phyloP scores from a whole-genome alignment of 2,113 vertebrate species.

The Hippotragus niger region DNA sequence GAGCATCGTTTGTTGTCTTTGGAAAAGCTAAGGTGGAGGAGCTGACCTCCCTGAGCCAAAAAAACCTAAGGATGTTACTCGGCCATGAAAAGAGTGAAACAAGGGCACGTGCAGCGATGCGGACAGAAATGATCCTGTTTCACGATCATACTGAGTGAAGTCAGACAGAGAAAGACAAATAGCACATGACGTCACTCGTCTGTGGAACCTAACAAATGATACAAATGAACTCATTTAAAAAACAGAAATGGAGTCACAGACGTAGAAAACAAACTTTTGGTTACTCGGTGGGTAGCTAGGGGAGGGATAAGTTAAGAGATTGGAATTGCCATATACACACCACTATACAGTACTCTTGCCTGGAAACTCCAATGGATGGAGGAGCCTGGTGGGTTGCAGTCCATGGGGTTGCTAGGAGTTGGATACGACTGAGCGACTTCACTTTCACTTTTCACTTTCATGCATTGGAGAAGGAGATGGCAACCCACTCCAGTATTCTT shows the following conservation, averaged over 20 bases:
- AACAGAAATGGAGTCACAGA: not conserved
- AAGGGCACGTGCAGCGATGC: not conserved
- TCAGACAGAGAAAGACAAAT: not conserved
- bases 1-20: too few species aligned
- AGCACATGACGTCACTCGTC: not conserved
- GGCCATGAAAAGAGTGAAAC: not conserved
- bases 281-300: not conserved
- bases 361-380: too few species aligned
- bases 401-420: too few species aligned
- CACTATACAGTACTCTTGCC: not conserved
- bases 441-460: too few species aligned
- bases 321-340: not conserved
- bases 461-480: too few species aligned
- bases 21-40: not conserved
- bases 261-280: not conserved
- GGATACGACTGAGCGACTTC: too few species aligned
- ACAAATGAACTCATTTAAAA: not conserved
- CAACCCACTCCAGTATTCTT: too few species aligned
- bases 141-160: not conserved
- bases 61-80: not conserved
- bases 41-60: not conserved
- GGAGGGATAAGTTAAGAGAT: not conserved
- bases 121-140: not conserved
- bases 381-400: too few species aligned
- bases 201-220: not conserved